These are phyloP conservation scores for Cinclus cinclus DNA, from an alignment of 2,113 vertebrate species.

Conservation along the genomic window DNA sequence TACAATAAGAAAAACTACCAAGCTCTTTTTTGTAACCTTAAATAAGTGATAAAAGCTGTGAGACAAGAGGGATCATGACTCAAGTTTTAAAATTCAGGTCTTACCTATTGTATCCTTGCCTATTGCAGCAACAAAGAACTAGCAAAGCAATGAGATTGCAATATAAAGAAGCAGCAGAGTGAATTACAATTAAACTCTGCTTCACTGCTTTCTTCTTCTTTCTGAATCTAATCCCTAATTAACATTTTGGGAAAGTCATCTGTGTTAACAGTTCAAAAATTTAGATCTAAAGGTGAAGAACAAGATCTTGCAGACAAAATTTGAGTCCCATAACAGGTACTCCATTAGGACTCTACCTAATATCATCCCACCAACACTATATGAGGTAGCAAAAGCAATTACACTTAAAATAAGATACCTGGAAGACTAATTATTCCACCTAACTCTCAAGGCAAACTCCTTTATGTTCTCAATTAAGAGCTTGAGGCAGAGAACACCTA, in stretches of 20 bases:
- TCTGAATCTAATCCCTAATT: neutral
- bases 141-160: neutral
- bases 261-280: neutral
- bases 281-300: neutral
- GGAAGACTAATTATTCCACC: neutral
- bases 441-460: neutral
- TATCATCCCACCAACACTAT: neutral
- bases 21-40: neutral
- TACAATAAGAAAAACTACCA: neutral
- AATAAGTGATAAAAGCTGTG: neutral
- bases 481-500: neutral
- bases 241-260: neutral
- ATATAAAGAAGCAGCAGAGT: neutral
- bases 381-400: neutral
- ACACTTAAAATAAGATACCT: neutral
- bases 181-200: neutral
- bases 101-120: neutral
- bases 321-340: neutral
- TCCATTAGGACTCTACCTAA: neutral
- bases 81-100: neutral
- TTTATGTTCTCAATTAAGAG: neutral
- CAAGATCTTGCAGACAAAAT: neutral
- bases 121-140: neutral
- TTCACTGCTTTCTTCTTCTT: neutral
- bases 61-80: neutral